phyloP scores from a whole-genome alignment of 2,797 vertebrate genomes.

The Chelon auratus region DNA sequence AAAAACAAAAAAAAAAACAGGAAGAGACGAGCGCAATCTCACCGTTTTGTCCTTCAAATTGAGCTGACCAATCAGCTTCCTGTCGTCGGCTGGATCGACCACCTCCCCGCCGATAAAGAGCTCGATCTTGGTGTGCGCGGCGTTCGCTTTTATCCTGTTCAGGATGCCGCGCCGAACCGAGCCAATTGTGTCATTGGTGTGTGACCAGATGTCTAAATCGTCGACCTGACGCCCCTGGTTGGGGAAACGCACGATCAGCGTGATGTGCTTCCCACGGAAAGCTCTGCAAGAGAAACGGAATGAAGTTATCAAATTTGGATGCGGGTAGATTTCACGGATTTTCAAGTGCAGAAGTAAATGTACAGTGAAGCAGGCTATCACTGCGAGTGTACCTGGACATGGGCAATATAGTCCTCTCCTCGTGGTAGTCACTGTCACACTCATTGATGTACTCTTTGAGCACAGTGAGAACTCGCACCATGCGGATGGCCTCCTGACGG shows the following conservation, averaged over 20 bases:
- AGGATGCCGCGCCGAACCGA: constrained; percentile 97
- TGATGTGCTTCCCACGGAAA: constrained; percentile 98
- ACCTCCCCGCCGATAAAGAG: constrained; percentile 97
- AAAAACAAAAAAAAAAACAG: neutral
- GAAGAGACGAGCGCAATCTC: constrained; percentile 42
- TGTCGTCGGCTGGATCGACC: constrained; percentile 96
- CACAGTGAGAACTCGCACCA: constrained; percentile 98
- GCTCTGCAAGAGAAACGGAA: constrained; percentile 85
- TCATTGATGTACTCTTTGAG: constrained; percentile 98
- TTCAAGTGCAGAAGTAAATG: too few relatives aligned
- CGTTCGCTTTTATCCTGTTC: constrained; percentile 97
- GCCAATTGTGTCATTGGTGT: constrained; percentile 98
- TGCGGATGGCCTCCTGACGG: constrained; percentile 97
- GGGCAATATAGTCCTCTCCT: constrained; percentile 97
- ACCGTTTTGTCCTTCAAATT: constrained; percentile 99
- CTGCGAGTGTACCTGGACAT: constrained; percentile 93
- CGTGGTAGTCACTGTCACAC: constrained; percentile 99
- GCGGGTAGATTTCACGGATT: neutral
- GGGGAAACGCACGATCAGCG: constrained; percentile 96
- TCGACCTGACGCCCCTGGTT: constrained; percentile 99
- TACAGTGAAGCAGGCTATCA: neutral
- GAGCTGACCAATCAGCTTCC: constrained; percentile 97
- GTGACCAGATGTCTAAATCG: constrained; percentile 98
- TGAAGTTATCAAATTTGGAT: neutral
- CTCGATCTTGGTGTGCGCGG: constrained; percentile 98